Conservation (phyloP, 2,888 invertebrate species). For the Synergus umbraculus region DNA sequence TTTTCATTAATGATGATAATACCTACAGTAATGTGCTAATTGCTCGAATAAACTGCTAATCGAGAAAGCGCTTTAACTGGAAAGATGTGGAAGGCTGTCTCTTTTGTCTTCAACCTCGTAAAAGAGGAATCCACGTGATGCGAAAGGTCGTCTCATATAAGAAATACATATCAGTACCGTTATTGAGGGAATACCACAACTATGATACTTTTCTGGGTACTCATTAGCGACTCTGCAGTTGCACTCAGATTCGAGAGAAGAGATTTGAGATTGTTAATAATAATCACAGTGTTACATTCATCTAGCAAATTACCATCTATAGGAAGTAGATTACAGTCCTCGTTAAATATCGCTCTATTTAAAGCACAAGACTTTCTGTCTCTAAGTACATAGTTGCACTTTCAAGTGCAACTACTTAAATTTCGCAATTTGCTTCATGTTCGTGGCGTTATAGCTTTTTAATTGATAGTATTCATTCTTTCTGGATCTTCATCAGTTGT, state of each 20-base stretch:
- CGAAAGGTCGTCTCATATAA: slow-evolving; percentile 25
- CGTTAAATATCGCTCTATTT: background rate
- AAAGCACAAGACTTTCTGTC: background rate
- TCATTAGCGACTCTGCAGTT: background rate
- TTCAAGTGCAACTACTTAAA: background rate
- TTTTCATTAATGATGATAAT: no score
- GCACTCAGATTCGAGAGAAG: background rate
- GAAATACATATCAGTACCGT: slow-evolving; percentile 31
- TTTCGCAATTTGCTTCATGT: background rate
- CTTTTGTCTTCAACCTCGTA: slow-evolving; percentile 25
- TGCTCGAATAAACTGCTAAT: slow-evolving; percentile 19
- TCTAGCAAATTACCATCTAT: background rate
- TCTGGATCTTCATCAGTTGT: background rate
- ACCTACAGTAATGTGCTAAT: background rate
- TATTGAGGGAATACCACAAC: slow-evolving; percentile 2
- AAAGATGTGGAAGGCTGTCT: background rate
- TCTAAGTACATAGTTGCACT: no score
- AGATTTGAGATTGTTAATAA: background rate
- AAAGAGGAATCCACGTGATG: slow-evolving; percentile 18
- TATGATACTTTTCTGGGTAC: slow-evolving; percentile 5
- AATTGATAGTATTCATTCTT: background rate
- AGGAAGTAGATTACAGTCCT: background rate
- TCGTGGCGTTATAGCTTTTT: background rate
- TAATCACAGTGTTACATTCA: slow-evolving; percentile 1
- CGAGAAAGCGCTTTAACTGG: background rate